Percentiles rank a stretch among this genome's conserved stretches.
Conservation (phyloP, 2,797 vertebrate genomes). For the Miichthys miiuy region DNA sequence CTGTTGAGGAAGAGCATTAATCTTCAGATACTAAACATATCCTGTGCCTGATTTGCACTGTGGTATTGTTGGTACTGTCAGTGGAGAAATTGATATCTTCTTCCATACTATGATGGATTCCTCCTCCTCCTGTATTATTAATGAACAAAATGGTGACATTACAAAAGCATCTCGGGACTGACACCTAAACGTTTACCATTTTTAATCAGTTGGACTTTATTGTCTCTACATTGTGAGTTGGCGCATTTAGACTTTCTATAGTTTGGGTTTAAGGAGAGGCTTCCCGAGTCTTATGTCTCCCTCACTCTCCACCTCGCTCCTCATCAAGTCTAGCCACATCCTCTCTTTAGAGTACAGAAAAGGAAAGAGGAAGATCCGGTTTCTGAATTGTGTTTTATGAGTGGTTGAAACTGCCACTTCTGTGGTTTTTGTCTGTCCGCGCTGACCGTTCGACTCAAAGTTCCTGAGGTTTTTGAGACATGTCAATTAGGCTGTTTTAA, state of each 20-base stretch:
- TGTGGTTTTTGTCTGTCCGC: slow-evolving; percentile 71
- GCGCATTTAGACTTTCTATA: slow-evolving; percentile 31
- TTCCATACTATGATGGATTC: neutral
- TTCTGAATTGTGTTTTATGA: slow-evolving; percentile 84
- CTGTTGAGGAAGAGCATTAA: slow-evolving; percentile 12
- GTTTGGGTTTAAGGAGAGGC: slow-evolving; percentile 40
- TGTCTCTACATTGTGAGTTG: slow-evolving; percentile 11
- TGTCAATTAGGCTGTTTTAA: slow-evolving; percentile 82
- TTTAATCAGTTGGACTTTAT: neutral
- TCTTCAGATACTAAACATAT: neutral
- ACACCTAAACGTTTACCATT: neutral
- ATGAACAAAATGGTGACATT: neutral
- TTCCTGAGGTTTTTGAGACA: slow-evolving; percentile 80
- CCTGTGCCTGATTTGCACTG: neutral
- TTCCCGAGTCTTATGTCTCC: slow-evolving; percentile 42
- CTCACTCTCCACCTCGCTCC: slow-evolving; percentile 63
- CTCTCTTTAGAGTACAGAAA: slow-evolving; percentile 72
- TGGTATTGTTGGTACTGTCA: neutral
- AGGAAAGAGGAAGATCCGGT: slow-evolving; percentile 83
- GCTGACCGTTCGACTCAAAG: slow-evolving; percentile 68
- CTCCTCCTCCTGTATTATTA: neutral
- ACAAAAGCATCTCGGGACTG: neutral
- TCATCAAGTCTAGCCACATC: slow-evolving; percentile 81
- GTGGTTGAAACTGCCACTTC: slow-evolving; percentile 80
- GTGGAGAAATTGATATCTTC: neutral